Evolutionary conservation across 2,797 vertebrate species (phyloP), one percentile per base, ranked within the genome.

Genomic region (Eleutherodactylus coqui): DNA sequence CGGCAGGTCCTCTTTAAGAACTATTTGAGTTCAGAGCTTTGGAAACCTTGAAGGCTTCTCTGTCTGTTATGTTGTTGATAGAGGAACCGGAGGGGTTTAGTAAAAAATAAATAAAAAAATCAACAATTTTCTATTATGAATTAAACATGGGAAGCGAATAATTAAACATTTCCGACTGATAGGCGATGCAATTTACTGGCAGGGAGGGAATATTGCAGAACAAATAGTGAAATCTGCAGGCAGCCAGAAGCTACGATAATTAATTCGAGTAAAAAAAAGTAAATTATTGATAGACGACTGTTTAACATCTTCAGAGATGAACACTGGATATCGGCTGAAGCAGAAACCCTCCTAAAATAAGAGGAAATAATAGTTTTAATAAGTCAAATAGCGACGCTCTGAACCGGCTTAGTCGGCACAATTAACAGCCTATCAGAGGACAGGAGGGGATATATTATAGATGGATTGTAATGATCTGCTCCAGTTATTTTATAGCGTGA

Each of bases 111-210:
- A 38, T n/a, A n/a, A 58, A 49, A 78, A 24, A 78, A 49, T 36
- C 49, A 82, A 72, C 67, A 75, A 83, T 47, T 60, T 83, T 47
- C 19, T 32, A 75, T 83, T 60, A 75, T 83, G 82, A 75, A 75
- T 83, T 43, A 83, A 49, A 83, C 69, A 83, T 75, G 38, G 82
- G 32, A 83, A 75, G 70, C 34, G 41, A 43, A 83, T 75, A 83
- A 83, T 83, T 83, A 75, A 75, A 75, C 62, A 83, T 58, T 75
- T 83, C 72, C 51, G 53, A 83, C 55, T 83, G 69, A 83, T 83
- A 83, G 69, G 69, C 51, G 34, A 60, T 75, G 69, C 53, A 83
- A 83, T 83, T 75, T 75, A 83, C 81, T 45, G 69, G 82, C 70
- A 75, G 53, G 38, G 36, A 83, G 69, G 70, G 70, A 73, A 75